These are phyloP conservation scores for Colletes collaris DNA, from an alignment of 2,888 invertebrate species.

Conservation along the genomic window DNA sequence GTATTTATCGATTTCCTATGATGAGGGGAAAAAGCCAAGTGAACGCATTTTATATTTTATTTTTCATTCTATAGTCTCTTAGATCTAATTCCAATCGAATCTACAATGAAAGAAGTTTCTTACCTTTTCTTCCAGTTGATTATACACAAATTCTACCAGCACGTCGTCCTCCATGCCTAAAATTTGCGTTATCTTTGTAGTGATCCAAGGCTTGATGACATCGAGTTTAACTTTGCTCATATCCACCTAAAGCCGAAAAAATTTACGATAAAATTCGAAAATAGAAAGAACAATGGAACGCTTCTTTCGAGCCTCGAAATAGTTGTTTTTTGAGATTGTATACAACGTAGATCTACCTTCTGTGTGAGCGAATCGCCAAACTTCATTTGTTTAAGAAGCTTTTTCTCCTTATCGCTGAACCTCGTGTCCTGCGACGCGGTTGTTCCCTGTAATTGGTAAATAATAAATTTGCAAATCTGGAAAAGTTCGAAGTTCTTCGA, in stretches of 20 bases:
- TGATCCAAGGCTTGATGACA: conserved; percentile 99
- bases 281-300: too few species aligned
- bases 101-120: conserved; percentile 64
- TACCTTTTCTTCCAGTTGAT: conserved; percentile 98
- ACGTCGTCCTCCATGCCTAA: conserved; percentile 99
- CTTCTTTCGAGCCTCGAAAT: background rate
- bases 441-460: conserved; percentile 90
- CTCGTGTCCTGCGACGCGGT: conserved; percentile 99
- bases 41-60: conserved; percentile 74
- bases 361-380: conserved; percentile 97
- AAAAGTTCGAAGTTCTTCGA: background rate
- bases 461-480: conserved; percentile 3
- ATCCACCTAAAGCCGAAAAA: conserved; percentile 89
- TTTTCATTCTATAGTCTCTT: conserved; percentile 43
- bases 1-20: conserved; percentile 79
- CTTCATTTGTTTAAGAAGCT: conserved; percentile 99
- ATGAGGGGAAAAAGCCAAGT: conserved; percentile 83
- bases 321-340: background rate
- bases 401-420: conserved; percentile 99
- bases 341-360: conserved; percentile 86
- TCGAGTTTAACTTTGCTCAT: conserved; percentile 99
- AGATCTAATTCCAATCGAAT: conserved; percentile 47
- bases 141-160: conserved; percentile 98
- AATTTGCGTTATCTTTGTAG: conserved; percentile 97
- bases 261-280: background rate